Evolutionary conservation across 1,140 invertebrate genomes (phyloP).

Genomic region (Trichonephila inaurata): DNA sequence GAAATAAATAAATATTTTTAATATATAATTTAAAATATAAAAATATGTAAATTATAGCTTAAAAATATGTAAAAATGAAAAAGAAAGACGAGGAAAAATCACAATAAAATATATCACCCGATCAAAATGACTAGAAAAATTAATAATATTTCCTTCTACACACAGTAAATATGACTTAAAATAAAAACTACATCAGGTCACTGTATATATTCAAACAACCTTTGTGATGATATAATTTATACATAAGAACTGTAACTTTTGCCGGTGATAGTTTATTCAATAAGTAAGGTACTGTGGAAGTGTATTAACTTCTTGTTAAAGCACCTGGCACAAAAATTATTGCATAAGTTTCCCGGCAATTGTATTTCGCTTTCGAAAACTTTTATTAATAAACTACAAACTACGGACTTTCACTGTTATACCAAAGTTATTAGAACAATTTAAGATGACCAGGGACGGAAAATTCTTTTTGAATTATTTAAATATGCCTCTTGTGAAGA

Average conservation of each 20-base stretch:
- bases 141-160: no score
- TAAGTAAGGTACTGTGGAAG: background rate
- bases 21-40: background rate
- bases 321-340: constrained; percentile 3
- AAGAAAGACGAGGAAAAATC: background rate
- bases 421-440: background rate
- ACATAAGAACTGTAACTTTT: background rate
- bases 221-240: background rate
- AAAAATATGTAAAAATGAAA: background rate
- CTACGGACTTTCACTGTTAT: constrained; percentile 20
- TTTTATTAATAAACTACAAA: constrained; percentile 22
- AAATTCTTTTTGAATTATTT: background rate
- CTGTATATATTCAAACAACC: background rate
- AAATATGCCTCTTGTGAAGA: background rate
- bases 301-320: background rate
- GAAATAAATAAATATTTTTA: no score
- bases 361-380: background rate
- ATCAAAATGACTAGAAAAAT: no score
- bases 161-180: no score
- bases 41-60: background rate
- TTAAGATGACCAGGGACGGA: background rate
- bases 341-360: constrained; percentile 29
- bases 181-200: background rate
- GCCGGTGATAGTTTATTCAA: background rate
- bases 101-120: background rate